Base-by-base conservation (phyloP, 1,140 invertebrate species). In the Anastrepha obliqua region DNA sequence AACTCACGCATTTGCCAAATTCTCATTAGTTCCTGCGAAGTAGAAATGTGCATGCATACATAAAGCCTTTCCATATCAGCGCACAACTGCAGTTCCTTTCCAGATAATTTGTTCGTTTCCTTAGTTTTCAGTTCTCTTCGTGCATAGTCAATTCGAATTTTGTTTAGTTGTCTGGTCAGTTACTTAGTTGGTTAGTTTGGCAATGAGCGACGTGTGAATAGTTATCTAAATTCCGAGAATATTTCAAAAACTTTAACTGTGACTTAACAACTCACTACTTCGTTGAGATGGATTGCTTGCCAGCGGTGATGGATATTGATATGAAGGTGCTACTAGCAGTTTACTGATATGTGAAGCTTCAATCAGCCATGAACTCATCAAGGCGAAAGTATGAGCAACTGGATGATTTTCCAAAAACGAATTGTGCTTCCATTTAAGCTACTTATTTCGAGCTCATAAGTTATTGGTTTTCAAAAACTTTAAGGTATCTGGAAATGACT, bases 181-280 rank as follows among this genome's bases (percentile, higher is more conserved):
- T 42, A 47, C 9, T 81, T 55, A 17, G 47, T 29, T 29, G 47
- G 44, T 81, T 58, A 55, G 74, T 55, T 81, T 8, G 74, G 47
- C 51, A 11, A 81, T 81, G 47, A 55, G 74, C 74, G 17, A 81
- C 44, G 7, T 55, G 74, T n/a, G 20, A 81, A 81, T 81, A 81
- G 55, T 81, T 81, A 47, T 55, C 74, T 81, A 81, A 81, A 81
- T 81, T 81, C 74, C 74, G 74, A 55, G 74, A 55, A 81, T 81
- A 55, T 81, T 55, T 81, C 39, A 29, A 81, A 81, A 81, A 81
- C 44, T 29, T 81, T 81, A 81, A 81, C 74, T 6, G 74, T 81
- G 74, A 55, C 74, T 81, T 81, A 81, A 81, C 74, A 81, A 81
- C 74, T 81, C 44, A 55, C 74, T 81, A 51, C 8, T 47, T 47